Conservation (phyloP, 2,797 vertebrate genomes). For the Etheostoma nigrum region DNA sequence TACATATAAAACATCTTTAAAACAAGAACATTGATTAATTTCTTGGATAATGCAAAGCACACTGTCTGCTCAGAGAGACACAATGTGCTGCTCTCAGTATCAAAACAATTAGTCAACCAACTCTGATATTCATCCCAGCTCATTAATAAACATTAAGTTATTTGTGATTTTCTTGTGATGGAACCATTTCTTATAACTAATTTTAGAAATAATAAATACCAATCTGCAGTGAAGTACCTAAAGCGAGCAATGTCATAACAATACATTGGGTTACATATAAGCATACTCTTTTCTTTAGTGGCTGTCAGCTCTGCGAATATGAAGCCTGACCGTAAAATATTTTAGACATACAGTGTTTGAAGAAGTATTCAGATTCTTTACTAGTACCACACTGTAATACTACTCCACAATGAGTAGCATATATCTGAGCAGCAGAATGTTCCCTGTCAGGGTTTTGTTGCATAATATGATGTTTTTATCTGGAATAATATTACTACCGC, state of each 20-base stretch:
- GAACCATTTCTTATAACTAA: neutral
- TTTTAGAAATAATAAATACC: no score
- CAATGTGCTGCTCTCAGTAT: constrained; percentile 27
- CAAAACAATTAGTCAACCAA: constrained; percentile 43
- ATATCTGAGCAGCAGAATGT: no score
- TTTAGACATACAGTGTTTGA: neutral
- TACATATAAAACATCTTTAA: constrained; percentile 15
- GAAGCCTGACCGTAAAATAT: neutral
- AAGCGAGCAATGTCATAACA: neutral
- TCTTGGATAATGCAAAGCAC: constrained; percentile 24
- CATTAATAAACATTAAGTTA: constrained; percentile 43
- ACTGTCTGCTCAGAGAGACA: constrained; percentile 27
- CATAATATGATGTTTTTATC: no score
- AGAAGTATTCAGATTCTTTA: no score
- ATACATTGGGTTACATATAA: neutral
- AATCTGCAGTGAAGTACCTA: neutral
- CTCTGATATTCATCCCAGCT: constrained; percentile 17
- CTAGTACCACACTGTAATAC: no score
- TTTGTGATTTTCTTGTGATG: constrained; percentile 9
- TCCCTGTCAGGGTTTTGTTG: no score
- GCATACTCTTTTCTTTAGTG: no score
- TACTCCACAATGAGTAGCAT: no score
- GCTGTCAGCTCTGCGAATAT: neutral
- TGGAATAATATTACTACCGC: no score
- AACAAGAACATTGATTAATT: constrained; percentile 56